Evolutionary conservation across 2,888 invertebrate genomes (phyloP).

Genomic region (Neoitamus cyanurus): DNA sequence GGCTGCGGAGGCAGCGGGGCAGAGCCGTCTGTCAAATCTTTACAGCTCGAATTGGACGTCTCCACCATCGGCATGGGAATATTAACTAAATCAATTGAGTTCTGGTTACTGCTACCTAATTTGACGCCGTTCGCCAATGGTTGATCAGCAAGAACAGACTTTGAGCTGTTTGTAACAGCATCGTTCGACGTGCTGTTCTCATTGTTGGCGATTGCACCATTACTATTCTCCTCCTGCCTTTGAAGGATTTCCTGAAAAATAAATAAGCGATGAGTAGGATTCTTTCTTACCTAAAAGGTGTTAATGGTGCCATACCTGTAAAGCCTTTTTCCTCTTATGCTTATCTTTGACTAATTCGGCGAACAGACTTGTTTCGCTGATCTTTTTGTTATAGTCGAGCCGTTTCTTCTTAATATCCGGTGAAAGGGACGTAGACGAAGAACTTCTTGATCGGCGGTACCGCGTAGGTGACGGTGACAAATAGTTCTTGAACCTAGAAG

Average conservation of each 20-base stretch:
- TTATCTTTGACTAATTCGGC: constrained; percentile 89
- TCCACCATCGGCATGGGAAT: constrained; percentile 75
- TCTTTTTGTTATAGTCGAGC: constrained; percentile 80
- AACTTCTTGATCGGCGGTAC: constrained; percentile 61
- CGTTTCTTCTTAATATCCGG: constrained; percentile 65
- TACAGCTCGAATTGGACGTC: constrained; percentile 8
- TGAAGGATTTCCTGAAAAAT: constrained; percentile 72
- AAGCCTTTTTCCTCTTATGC: constrained; percentile 82
- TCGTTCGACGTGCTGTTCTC: constrained; percentile 64
- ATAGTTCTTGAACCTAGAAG: constrained; percentile 59
- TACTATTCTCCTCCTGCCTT: constrained; percentile 71
- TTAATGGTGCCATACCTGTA: constrained; percentile 61
- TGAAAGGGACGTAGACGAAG: constrained; percentile 65
- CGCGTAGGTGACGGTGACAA: constrained; percentile 59
- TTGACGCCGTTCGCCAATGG: constrained; percentile 58
- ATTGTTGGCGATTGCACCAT: constrained; percentile 59
- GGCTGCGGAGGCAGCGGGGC: constrained; percentile 59
- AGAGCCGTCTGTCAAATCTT: constrained; percentile 52
- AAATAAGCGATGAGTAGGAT: not conserved
- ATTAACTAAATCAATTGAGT: constrained; percentile 72
- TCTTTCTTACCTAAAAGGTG: not conserved
- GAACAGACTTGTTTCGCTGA: constrained; percentile 89
- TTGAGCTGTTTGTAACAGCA: constrained; percentile 57
- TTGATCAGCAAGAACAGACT: constrained; percentile 47
- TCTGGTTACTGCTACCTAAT: constrained; percentile 35